Conservation (phyloP, 2,113 vertebrate genomes). For the Nyctibius bracteatus region DNA sequence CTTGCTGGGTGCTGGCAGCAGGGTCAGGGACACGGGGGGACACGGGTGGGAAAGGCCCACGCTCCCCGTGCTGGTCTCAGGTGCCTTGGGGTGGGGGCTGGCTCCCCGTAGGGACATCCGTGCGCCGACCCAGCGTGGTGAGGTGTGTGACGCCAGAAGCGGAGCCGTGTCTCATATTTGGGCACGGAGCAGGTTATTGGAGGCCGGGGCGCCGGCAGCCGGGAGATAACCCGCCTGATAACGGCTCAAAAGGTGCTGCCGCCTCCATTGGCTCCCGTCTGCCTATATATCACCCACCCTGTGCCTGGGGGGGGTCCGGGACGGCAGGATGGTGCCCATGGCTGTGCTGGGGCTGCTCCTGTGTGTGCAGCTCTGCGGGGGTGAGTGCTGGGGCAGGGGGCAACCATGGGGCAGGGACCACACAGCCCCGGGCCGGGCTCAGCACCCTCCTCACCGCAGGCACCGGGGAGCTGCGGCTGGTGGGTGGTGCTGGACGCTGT, state of each 20-base stretch:
- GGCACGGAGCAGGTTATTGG: conserved; percentile 38
- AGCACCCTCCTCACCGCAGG: neutral
- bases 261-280: neutral
- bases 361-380: neutral
- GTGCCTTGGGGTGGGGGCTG: neutral
- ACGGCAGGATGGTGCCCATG: neutral
- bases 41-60: too few species aligned
- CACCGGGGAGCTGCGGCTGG: neutral
- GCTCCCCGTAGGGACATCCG: neutral
- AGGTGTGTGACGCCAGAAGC: neutral
- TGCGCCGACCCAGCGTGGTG: neutral
- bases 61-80: fast-evolving
- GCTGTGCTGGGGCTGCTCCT: neutral
- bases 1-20: fast-evolving
- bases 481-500: neutral
- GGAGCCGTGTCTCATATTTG: conserved; percentile 15
- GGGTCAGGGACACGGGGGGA: neutral
- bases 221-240: neutral
- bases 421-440: neutral
- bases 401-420: neutral
- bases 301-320: fast-evolving
- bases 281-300: neutral
- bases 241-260: neutral
- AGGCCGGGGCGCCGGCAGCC: neutral
- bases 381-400: neutral